Percentiles rank a stretch among this genome's conserved stretches.
Evolutionary conservation across 2,797 vertebrate genomes (phyloP).

Genomic region (Myripristis jacobus): DNA sequence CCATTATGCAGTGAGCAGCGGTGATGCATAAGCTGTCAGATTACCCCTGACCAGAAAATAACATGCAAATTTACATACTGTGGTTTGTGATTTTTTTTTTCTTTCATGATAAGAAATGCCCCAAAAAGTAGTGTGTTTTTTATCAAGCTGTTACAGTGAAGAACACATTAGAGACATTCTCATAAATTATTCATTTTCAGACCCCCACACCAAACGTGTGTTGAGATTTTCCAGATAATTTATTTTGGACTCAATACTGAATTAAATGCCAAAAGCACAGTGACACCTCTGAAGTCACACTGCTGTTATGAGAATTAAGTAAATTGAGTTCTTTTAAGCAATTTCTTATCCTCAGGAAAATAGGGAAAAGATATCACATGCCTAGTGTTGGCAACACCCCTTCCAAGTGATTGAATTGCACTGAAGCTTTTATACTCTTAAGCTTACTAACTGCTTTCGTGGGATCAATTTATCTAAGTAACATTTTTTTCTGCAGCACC

Average conservation of each 20-base stretch:
- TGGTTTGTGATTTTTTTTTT: conserved; percentile 60
- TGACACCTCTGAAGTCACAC: conserved; percentile 58
- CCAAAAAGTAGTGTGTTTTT: conserved; percentile 47
- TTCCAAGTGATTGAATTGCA: conserved; percentile 43
- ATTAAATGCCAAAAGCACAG: conserved; percentile 61
- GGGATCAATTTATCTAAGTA: conserved; percentile 20
- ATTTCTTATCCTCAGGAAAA: conserved; percentile 50
- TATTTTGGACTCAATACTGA: conserved; percentile 63
- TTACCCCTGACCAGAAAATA: conserved; percentile 79
- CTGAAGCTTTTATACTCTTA: conserved; percentile 32
- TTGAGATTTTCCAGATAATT: conserved; percentile 69
- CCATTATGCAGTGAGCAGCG: conserved; percentile 69
- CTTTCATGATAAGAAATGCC: conserved; percentile 71
- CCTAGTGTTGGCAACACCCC: conserved; percentile 16
- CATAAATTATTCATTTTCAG: conserved; percentile 76
- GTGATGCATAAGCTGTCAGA: conserved; percentile 79
- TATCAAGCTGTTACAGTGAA: conserved; percentile 69
- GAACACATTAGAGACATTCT: conserved; percentile 64
- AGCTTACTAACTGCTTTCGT: conserved; percentile 35
- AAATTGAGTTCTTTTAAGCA: conserved; percentile 56
- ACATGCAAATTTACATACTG: conserved; percentile 80
- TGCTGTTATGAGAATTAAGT: conserved; percentile 52
- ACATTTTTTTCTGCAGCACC: conserved; percentile 9
- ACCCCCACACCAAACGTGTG: conserved; percentile 53
- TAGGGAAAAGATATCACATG: conserved; percentile 37